Evolutionary conservation across 2,797 vertebrate genomes (phyloP).

Genomic region (Acanthis flammea): DNA sequence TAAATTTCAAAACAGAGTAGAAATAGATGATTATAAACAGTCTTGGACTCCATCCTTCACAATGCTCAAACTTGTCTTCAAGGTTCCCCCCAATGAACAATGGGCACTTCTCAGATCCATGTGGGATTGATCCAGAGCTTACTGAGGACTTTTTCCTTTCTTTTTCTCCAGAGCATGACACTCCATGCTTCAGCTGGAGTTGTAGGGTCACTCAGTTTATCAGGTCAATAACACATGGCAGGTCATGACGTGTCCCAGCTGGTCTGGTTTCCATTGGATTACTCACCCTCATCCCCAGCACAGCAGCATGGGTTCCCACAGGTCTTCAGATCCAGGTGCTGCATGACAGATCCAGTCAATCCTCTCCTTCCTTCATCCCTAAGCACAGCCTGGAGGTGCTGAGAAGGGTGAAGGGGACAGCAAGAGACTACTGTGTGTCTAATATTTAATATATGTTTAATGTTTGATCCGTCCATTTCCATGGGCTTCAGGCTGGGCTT

Average conservation of each 20-base stretch:
- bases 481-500: neutral
- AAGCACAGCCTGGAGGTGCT: neutral
- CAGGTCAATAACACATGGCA: neutral
- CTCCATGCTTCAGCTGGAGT: neutral
- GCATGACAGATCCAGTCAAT: neutral
- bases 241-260: neutral
- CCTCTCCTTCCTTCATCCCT: neutral
- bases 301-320: neutral
- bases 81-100: rapidly evolving
- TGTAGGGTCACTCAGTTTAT: neutral
- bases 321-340: neutral
- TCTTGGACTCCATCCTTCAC: neutral
- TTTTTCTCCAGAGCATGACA: neutral
- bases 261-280: neutral
- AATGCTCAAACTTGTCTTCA: neutral
- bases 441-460: neutral
- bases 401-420: neutral
- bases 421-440: neutral
- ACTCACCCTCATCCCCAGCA: neutral
- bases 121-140: neutral
- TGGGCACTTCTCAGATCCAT: neutral
- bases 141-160: neutral
- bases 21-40: neutral
- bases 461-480: neutral
- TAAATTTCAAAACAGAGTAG: neutral